A percentile compares a stretch with the other conserved stretches of the same genome.
Evolutionary conservation across 37 sponge, comb jelly and placozoan species (phyloP).

Genomic region (Chondrilla cf. caribensis): DNA sequence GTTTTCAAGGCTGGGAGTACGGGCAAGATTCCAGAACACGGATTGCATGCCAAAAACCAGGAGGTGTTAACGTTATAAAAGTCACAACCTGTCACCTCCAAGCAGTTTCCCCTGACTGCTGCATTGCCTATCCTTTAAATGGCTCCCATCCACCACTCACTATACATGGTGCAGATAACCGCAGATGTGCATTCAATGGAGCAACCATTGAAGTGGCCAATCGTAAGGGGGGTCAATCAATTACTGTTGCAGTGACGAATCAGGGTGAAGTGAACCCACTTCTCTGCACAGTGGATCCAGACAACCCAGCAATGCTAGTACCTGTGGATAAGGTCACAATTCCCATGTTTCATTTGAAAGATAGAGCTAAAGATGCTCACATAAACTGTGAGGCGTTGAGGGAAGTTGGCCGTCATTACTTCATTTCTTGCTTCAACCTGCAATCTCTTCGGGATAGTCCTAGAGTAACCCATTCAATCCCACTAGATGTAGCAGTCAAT

Average conservation of each 20-base stretch:
- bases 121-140: conserved; percentile 54
- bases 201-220: conserved; percentile 42
- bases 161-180: conserved; percentile 38
- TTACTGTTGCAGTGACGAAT: conserved; percentile 8
- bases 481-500: neutral
- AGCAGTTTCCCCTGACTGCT: neutral
- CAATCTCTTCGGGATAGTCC: neutral
- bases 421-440: neutral
- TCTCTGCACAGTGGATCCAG: conserved; percentile 37
- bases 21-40: too few species aligned
- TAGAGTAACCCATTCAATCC: neutral
- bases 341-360: conserved; percentile 29
- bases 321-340: conserved; percentile 51
- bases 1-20: too few species aligned
- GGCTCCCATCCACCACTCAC: conserved; percentile 11
- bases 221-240: neutral
- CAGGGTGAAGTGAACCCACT: conserved; percentile 18
- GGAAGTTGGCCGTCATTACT: too few species aligned
- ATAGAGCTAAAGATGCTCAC: conserved; percentile 17
- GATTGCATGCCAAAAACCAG: too few species aligned
- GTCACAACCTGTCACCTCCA: too few species aligned
- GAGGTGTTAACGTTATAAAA: too few species aligned
- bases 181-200: conserved; percentile 62
- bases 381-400: neutral
- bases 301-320: conserved; percentile 33